Percentiles rank a stretch among this genome's conserved stretches.
These are phyloP conservation scores for Idris sp. DNA, from an alignment of 1,140 invertebrate genomes.

Conservation along the genomic window DNA sequence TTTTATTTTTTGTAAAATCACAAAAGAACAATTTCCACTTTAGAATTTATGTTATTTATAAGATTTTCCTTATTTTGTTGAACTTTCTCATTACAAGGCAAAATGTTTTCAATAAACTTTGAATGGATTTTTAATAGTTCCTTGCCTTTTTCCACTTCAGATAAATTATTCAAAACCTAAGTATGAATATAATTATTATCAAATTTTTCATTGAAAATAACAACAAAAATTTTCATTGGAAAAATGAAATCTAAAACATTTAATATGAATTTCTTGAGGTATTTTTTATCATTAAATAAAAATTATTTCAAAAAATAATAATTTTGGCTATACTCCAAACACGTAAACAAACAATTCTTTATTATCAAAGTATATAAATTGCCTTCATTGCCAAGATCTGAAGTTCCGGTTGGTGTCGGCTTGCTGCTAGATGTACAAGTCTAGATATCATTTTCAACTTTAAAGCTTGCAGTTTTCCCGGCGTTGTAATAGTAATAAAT, in stretches of 20 bases:
- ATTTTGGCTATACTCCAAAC: constrained; percentile 1
- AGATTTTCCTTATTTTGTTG: constrained; percentile 55
- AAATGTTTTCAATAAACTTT: constrained; percentile 50
- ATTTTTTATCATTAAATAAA: no score
- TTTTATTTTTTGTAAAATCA: no score
- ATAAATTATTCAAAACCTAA: constrained; percentile 61
- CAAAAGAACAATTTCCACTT: no score
- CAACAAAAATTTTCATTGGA: no score
- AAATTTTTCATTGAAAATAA: no score
- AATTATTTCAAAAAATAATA: no score
- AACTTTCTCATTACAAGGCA: constrained; percentile 15
- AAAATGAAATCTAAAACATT: no score
- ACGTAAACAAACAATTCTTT: constrained; percentile 29
- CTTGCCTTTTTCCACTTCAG: constrained; percentile 51
- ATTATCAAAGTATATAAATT: constrained; percentile 27
- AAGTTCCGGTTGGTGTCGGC: constrained; percentile 32
- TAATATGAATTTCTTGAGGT: no score
- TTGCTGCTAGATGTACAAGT: constrained; percentile 45
- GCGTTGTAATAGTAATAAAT: constrained; percentile 61
- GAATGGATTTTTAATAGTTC: constrained; percentile 20
- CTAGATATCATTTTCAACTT: constrained; percentile 58
- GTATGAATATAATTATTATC: constrained; percentile 7
- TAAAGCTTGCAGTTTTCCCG: constrained; percentile 58
- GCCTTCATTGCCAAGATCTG: constrained; percentile 61
- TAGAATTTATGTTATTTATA: constrained; percentile 52